Percentiles rank a stretch among this genome's conserved stretches.
phyloP scores from a whole-genome alignment of 2,888 invertebrate genomes.

The Chrysodeixis includens region DNA sequence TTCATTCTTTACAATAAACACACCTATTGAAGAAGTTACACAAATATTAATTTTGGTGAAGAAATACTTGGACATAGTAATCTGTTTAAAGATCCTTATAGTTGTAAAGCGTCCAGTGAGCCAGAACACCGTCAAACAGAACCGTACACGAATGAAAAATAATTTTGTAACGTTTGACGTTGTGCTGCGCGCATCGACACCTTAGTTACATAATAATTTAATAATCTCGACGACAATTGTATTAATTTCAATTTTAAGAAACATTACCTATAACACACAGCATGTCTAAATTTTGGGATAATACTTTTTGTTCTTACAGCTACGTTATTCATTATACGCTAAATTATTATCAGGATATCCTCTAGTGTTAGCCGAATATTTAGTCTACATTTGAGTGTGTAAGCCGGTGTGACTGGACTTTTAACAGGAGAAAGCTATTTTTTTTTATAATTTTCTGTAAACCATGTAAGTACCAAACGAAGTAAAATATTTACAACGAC shows the following conservation, averaged over 20 bases:
- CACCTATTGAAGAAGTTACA: constrained; percentile 60
- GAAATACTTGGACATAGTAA: constrained; percentile 62
- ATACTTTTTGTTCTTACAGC: constrained; percentile 87
- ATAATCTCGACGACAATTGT: constrained; percentile 71
- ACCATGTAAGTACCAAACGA: constrained; percentile 70
- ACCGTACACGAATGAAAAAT: constrained; percentile 61
- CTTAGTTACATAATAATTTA: constrained; percentile 59
- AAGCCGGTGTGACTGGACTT: constrained; percentile 74
- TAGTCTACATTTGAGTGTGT: constrained; percentile 74
- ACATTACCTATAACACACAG: constrained; percentile 82
- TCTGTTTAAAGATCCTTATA: constrained; percentile 60
- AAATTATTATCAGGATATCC: constrained; percentile 85
- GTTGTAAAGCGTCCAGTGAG: constrained; percentile 49
- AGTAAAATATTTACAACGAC: constrained; percentile 82
- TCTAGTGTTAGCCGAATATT: constrained; percentile 80
- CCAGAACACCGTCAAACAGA: constrained; percentile 68
- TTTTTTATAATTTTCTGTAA: constrained; percentile 64
- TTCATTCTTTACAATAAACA: constrained; percentile 67
- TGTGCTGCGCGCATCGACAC: constrained; percentile 63
- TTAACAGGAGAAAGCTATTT: constrained; percentile 72
- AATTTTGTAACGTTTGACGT: constrained; percentile 62
- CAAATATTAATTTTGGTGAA: constrained; percentile 60
- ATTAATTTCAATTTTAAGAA: constrained; percentile 77
- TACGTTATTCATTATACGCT: constrained; percentile 81
- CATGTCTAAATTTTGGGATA: constrained; percentile 86